Base-by-base conservation (phyloP, 2,797 vertebrate species). In the Sparus aurata region DNA sequence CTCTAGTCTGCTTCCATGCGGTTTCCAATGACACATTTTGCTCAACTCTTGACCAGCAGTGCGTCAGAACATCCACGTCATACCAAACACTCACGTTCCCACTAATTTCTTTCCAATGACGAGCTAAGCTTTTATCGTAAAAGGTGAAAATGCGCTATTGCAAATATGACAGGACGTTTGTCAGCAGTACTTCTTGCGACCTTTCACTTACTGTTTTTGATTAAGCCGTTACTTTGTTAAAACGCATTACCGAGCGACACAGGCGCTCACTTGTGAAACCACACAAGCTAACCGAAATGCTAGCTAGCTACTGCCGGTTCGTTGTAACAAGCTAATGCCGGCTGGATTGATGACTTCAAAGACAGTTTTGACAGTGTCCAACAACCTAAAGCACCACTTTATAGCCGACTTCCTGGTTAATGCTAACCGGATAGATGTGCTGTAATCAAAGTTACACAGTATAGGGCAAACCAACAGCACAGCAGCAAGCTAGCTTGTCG, bases 1-100 rank as follows among this genome's bases (percentile, higher is more conserved):
- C 12, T 52, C 12, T 0, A 2, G 8, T 22, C 45, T n/a, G 52
- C 34, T 5, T 58, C 70, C 41, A 69, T 17, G 23, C 49, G 41
- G 3, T 49, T 52, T 17, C 1, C 20, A 38, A 10, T 76, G 70
- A 73, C 70, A 89, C 25, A 57, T 52, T 70, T 73, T 8, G n/a
- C 69, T 65, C 60, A 45, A 34, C 41, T 75, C 45, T 58, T 69
- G 45, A 71, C 53, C 76, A 58, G 22, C 47, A 30, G n/a, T 77
- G 78, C 76, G 82, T 85, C 81, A 85, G 57, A 69, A 67, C 50
- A 83, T 88, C 87, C 88, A 90, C 88, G 89, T 90, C 91, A 92
- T 67, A 61, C 61, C 27, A 72, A 64, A 64, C 27, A 58, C 41
- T 45, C 30, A 34, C 5, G 68, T 58, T 45, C 11, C 41, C 66